Conservation (phyloP, 2,113 vertebrate species). For the Bubo bubo region DNA sequence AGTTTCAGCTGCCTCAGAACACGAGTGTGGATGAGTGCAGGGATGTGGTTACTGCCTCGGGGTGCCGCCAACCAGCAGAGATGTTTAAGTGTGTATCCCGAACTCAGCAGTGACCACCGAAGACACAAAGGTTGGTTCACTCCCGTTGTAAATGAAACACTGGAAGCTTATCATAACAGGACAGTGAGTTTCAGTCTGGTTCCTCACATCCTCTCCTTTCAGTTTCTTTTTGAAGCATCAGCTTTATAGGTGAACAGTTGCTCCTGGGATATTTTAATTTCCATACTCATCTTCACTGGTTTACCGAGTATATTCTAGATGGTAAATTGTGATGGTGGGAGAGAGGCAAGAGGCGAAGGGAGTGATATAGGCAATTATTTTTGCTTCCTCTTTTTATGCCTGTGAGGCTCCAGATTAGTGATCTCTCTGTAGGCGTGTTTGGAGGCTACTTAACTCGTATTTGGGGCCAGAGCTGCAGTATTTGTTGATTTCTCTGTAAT, state of each 20-base stretch:
- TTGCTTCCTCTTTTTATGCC: not conserved
- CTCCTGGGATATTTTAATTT: not conserved
- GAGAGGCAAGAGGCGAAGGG: not conserved
- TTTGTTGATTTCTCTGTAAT: slow-evolving; percentile 29
- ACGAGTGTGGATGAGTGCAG: not conserved
- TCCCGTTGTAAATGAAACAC: not conserved
- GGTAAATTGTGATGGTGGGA: not conserved
- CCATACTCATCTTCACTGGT: not conserved
- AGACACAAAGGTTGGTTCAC: not conserved
- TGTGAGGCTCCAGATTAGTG: not conserved
- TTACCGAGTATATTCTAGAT: not conserved
- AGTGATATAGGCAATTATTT: slow-evolving; percentile 14
- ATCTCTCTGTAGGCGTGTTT: not conserved
- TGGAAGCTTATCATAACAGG: not conserved
- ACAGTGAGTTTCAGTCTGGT: not conserved
- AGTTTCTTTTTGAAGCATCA: not conserved
- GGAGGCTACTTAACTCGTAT: not conserved
- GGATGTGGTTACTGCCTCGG: not conserved
- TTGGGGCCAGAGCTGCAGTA: slow-evolving; percentile 1
- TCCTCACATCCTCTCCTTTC: not conserved
- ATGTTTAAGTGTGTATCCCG: not conserved
- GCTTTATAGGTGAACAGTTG: not conserved
- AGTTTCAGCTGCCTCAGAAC: not conserved
- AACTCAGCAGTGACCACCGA: not conserved
- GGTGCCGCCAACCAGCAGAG: not conserved